Percentiles rank a stretch among this genome's conserved stretches.
These are phyloP conservation scores for Parus major DNA, from an alignment of 2,113 vertebrate species.

Conservation along the genomic window DNA sequence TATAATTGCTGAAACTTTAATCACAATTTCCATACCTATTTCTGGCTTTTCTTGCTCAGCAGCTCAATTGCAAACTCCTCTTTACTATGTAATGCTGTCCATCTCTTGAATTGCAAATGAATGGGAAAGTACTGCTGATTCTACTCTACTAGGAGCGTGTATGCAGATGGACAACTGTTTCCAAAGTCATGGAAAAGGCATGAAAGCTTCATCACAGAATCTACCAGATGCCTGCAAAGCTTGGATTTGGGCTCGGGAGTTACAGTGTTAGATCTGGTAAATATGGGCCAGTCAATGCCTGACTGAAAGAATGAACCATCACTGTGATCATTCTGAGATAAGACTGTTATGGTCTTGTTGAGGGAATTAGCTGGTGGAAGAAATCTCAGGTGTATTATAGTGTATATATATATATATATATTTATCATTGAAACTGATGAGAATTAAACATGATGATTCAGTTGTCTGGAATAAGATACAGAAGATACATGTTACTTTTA, in stretches of 20 bases:
- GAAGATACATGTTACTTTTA: background rate
- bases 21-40: background rate
- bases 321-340: background rate
- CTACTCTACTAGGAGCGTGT: rapidly evolving
- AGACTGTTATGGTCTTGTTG: background rate
- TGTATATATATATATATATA: too few relatives aligned
- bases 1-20: background rate
- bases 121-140: background rate
- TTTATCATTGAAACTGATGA: background rate
- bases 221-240: background rate
- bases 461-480: background rate
- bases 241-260: background rate
- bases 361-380: background rate
- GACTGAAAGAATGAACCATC: background rate
- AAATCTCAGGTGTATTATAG: background rate
- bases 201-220: background rate
- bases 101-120: background rate
- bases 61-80: background rate
- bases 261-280: background rate
- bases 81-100: background rate
- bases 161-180: background rate
- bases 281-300: background rate
- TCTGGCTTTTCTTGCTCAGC: background rate
- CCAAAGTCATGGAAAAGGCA: background rate
- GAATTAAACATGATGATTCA: background rate